These are phyloP conservation scores for Ctenicera cuprea DNA, from an alignment of 2,888 invertebrate genomes.

Conservation along the genomic window DNA sequence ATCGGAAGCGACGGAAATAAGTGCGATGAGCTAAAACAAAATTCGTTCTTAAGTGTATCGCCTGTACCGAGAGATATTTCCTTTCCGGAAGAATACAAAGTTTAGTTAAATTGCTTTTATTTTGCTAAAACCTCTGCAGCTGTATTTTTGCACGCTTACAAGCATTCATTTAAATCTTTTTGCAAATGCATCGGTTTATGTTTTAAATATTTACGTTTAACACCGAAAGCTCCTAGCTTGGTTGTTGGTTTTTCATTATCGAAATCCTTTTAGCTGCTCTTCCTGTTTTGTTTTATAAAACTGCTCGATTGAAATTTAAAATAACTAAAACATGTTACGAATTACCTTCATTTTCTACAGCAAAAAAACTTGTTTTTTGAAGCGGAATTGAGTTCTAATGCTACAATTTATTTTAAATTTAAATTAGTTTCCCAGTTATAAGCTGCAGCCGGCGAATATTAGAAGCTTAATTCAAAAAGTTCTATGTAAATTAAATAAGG, in stretches of 20 bases:
- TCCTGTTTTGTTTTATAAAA: constrained; percentile 8
- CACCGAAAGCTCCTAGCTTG: background rate
- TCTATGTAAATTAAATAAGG: constrained; percentile 24
- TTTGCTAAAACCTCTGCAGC: no score
- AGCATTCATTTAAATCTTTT: background rate
- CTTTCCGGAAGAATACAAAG: no score
- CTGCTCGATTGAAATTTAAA: background rate
- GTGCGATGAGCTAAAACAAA: no score
- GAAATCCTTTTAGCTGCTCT: constrained; percentile 12
- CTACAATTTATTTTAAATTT: constrained; percentile 6
- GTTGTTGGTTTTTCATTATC: constrained; percentile 23
- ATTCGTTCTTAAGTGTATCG: no score
- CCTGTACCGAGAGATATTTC: no score
- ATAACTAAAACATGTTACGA: background rate
- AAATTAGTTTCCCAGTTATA: background rate
- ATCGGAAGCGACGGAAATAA: no score
- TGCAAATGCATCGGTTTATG: constrained; percentile 1
- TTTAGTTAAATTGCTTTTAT: no score
- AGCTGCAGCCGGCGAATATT: constrained; percentile 1
- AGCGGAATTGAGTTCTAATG: background rate
- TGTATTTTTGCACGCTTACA: no score
- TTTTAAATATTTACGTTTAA: constrained; percentile 4
- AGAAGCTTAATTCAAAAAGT: constrained; percentile 4
- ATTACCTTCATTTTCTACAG: background rate
- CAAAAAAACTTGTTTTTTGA: background rate